Conservation (phyloP, 2,797 vertebrate genomes). For the Crypturellus tataupa region DNA sequence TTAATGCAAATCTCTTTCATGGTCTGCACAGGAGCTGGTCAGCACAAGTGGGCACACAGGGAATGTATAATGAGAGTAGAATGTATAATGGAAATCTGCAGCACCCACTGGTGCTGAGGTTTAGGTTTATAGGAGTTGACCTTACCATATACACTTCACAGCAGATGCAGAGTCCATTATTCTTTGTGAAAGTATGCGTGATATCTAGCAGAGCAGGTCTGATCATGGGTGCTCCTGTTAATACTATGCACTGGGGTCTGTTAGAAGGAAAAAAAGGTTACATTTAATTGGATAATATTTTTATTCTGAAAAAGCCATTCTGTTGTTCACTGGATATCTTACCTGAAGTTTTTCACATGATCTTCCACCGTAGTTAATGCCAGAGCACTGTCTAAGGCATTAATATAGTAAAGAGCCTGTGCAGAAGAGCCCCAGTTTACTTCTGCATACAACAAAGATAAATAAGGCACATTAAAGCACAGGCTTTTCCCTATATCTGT, state of each 20-base stretch:
- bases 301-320: neutral
- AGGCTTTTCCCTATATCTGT: neutral
- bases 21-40: neutral
- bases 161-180: conserved; percentile 92
- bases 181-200: conserved; percentile 91
- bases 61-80: neutral
- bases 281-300: neutral
- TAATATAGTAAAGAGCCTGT: conserved; percentile 93
- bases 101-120: neutral
- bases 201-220: conserved; percentile 94
- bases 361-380: conserved; percentile 90
- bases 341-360: conserved; percentile 99
- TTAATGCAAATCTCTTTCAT: neutral
- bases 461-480: conserved; percentile 2
- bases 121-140: neutral
- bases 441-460: conserved; percentile 80
- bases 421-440: conserved; percentile 99
- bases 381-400: conserved; percentile 90
- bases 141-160: conserved; percentile 93
- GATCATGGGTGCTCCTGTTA: conserved; percentile 89
- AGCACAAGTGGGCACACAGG: neutral
- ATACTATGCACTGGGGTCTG: conserved; percentile 92
- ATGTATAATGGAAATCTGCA: neutral
- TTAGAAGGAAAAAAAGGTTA: neutral
- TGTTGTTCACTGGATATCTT: conserved; percentile 14